These are phyloP conservation scores for Lutjanus argentimaculatus DNA, from an alignment of 2,797 vertebrate species.

Conservation along the genomic window DNA sequence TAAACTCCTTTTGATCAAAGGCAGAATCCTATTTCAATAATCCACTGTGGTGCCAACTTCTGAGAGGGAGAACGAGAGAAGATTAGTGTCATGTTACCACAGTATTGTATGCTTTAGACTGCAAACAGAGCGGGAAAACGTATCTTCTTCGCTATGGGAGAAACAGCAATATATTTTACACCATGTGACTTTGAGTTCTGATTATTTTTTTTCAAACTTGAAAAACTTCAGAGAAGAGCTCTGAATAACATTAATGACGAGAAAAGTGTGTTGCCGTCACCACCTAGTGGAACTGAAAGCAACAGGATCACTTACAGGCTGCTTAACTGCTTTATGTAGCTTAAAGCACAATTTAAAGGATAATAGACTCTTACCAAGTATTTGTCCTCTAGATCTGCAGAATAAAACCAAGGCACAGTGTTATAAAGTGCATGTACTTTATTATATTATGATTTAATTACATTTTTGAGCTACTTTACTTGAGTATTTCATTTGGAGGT, in stretches of 20 bases:
- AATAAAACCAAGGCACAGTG: not conserved
- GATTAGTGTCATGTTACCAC: slow-evolving; percentile 59
- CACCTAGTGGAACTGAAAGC: slow-evolving; percentile 59
- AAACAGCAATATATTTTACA: not conserved
- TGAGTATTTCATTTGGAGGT: not conserved
- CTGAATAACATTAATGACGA: too few species aligned
- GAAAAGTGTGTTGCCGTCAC: slow-evolving; percentile 51
- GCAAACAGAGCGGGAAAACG: not conserved
- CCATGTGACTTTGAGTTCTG: not conserved
- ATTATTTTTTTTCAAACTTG: not conserved
- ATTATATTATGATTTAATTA: not conserved
- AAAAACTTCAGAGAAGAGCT: not conserved
- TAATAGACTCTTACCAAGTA: not conserved
- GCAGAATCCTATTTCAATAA: slow-evolving; percentile 67
- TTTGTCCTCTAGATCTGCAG: not conserved
- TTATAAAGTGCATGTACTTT: not conserved
- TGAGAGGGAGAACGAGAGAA: slow-evolving; percentile 33
- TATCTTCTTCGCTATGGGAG: not conserved
- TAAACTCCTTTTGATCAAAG: slow-evolving; percentile 58
- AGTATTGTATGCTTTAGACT: slow-evolving; percentile 22
- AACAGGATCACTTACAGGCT: not conserved
- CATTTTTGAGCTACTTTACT: not conserved
- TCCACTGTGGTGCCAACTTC: slow-evolving; percentile 58
- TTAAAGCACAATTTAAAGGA: not conserved
- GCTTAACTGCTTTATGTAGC: not conserved